A percentile compares a stretch with the other conserved stretches of the same genome.
These are phyloP conservation scores for Huso huso DNA, from an alignment of 2,797 vertebrate species.

Conservation along the genomic window DNA sequence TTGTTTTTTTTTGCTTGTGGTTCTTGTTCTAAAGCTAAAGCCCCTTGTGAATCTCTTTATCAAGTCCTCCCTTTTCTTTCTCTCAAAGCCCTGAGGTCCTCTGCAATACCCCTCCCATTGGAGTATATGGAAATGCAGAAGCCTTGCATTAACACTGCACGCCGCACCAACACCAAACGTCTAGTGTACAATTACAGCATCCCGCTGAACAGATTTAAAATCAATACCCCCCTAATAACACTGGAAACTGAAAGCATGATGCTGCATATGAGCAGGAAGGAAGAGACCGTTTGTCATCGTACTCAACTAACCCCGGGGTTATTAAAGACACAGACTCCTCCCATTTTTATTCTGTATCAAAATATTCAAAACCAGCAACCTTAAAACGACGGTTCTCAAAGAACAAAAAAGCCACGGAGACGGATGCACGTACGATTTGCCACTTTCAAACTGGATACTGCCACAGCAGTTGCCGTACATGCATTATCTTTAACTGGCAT, in stretches of 20 bases:
- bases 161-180: conserved; percentile 50
- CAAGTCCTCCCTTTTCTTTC: conserved; percentile 24
- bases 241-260: conserved; percentile 62
- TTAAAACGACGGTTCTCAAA: too few species aligned
- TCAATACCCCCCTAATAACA: conserved; percentile 85
- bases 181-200: conserved; percentile 75
- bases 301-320: conserved; percentile 21
- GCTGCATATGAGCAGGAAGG: conserved; percentile 68
- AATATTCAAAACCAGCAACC: too few species aligned
- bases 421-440: too few species aligned
- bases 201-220: conserved; percentile 69
- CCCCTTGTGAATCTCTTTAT: conserved; percentile 18
- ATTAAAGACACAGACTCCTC: too few species aligned
- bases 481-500: too few species aligned
- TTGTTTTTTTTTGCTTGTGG: background rate
- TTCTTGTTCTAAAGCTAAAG: conserved; percentile 4
- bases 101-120: conserved; percentile 47
- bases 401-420: too few species aligned
- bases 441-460: too few species aligned
- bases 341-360: too few species aligned
- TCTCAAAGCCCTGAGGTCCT: conserved; percentile 22
- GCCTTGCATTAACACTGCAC: conserved; percentile 50
- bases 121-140: conserved; percentile 44
- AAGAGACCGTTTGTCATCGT: conserved; percentile 75
- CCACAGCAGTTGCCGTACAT: too few species aligned